Percentiles rank a stretch among this genome's conserved stretches.
These are phyloP conservation scores for Chanos chanos DNA, from an alignment of 2,797 vertebrate species.

Conservation along the genomic window DNA sequence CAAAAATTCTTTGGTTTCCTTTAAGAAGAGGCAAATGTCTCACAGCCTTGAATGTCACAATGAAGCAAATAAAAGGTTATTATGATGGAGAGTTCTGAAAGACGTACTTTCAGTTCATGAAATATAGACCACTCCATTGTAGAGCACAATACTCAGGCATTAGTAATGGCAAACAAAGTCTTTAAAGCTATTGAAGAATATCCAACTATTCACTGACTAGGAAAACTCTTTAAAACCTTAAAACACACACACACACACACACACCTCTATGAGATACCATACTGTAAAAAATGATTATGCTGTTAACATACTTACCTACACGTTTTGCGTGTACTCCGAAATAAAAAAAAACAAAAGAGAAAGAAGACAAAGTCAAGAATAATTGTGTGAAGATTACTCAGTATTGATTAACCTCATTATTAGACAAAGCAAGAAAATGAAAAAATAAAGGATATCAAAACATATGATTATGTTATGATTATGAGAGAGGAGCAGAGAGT, in stretches of 20 bases:
- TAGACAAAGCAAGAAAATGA: too few species aligned
- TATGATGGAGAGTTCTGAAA: background rate
- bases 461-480: background rate
- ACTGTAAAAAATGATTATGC: too few species aligned
- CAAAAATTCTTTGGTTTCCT: background rate
- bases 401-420: too few species aligned
- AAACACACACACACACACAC: too few species aligned
- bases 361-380: too few species aligned
- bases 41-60: conserved; percentile 10
- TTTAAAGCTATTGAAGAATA: background rate
- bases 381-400: too few species aligned
- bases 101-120: background rate
- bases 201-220: background rate
- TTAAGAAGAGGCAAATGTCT: background rate
- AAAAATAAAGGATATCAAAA: too few species aligned
- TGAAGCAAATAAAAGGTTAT: background rate
- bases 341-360: too few species aligned
- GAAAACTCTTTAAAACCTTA: too few species aligned
- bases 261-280: too few species aligned
- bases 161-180: background rate
- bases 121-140: background rate
- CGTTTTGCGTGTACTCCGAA: too few species aligned
- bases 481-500: background rate
- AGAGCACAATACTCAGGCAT: conserved; percentile 1
- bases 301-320: too few species aligned